Evolutionary conservation across 2,888 invertebrate genomes (phyloP).

Genomic region (Drosophila barbarae): DNA sequence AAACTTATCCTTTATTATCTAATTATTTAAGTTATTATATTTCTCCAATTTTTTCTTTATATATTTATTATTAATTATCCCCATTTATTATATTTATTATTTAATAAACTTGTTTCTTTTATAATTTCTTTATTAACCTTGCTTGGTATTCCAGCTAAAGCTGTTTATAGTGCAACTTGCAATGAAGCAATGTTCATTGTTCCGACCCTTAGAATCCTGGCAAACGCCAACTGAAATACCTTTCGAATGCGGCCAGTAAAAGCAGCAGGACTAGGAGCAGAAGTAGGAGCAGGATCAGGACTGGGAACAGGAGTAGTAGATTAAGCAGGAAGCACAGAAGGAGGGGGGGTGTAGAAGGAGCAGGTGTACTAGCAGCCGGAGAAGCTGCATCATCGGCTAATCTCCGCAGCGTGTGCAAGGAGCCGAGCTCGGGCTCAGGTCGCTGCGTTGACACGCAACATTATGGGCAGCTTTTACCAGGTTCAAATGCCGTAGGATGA

Average conservation of each 20-base stretch:
- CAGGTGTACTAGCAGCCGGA: background rate
- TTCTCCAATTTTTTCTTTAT: background rate
- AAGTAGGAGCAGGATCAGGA: background rate
- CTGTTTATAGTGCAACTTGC: background rate
- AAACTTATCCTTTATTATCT: too few species aligned
- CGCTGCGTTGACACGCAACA: constrained; percentile 33
- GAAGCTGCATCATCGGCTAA: constrained; percentile 21
- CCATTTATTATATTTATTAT: background rate
- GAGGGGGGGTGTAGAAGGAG: too few species aligned
- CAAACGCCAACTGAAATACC: background rate
- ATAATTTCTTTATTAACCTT: background rate
- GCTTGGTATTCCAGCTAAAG: background rate
- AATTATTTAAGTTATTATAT: too few species aligned
- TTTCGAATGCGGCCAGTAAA: background rate
- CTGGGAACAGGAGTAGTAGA: background rate
- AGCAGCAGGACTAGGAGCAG: background rate
- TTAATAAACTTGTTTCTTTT: background rate
- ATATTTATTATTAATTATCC: background rate
- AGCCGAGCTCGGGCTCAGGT: constrained; percentile 7
- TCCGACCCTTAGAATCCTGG: too few species aligned
- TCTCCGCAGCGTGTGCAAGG: constrained; percentile 18
- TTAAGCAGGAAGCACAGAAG: background rate
- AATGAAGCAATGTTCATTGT: background rate
- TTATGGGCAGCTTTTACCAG: constrained; percentile 10
- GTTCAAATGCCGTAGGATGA: background rate